A percentile compares a stretch with the other conserved stretches of the same genome.
Conservation (phyloP, 92 coral and sea anemone genomes). For the Plumapathes pennacea region DNA sequence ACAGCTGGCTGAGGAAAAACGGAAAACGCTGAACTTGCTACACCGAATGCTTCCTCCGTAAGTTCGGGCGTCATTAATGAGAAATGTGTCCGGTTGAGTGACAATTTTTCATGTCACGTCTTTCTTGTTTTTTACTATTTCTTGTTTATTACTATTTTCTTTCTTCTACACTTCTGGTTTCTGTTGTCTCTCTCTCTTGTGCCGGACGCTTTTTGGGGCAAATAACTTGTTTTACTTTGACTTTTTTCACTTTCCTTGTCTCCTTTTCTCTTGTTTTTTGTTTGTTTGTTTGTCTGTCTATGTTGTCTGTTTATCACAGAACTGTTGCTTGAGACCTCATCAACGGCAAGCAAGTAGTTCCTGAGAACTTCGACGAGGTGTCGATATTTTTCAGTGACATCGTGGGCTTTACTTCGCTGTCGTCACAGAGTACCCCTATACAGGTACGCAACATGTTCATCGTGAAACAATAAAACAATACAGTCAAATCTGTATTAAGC, state of each 20-base stretch:
- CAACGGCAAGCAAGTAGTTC: slow-evolving; percentile 78
- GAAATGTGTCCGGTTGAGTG: not conserved
- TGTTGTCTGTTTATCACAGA: slow-evolving; percentile 22
- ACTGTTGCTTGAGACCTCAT: slow-evolving; percentile 92
- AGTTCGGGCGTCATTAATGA: slow-evolving; percentile 17
- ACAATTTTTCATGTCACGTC: not conserved
- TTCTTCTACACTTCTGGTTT: too few relatives aligned
- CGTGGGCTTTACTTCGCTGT: slow-evolving; percentile 91
- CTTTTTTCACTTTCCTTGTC: not conserved
- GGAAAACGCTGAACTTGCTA: slow-evolving; percentile 84
- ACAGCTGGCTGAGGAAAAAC: slow-evolving; percentile 90
- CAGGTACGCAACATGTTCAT: slow-evolving; percentile 73
- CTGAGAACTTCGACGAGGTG: slow-evolving; percentile 94
- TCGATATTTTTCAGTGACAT: slow-evolving; percentile 99
- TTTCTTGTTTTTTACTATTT: not conserved
- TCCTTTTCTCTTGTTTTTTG: not conserved
- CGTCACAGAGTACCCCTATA: slow-evolving; percentile 93
- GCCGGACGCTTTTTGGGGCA: too few relatives aligned
- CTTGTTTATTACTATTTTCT: not conserved
- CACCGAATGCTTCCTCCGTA: slow-evolving; percentile 98
- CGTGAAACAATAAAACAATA: too few relatives aligned
- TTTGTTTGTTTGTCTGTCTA: not conserved
- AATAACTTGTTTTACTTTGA: not conserved
- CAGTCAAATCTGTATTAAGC: too few relatives aligned
- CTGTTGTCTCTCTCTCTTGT: too few relatives aligned